Evolutionary conservation across 1,140 invertebrate species (phyloP).

Genomic region (Drosophila subpulchrella): DNA sequence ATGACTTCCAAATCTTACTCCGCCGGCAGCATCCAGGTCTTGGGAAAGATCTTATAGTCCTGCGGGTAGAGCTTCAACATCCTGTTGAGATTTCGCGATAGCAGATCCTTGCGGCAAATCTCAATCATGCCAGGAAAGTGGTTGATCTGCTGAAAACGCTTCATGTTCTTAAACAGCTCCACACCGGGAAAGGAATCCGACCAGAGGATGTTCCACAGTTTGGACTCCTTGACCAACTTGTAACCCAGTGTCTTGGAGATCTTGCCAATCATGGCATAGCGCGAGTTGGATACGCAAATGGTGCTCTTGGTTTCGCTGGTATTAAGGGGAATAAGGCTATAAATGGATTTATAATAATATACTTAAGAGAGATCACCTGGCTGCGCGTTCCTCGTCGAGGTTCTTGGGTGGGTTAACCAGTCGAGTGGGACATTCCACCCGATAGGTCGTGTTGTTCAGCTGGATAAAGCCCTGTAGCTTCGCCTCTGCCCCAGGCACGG

Average conservation of each 20-base stretch:
- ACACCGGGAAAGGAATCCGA: conserved; percentile 93
- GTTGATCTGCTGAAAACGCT: conserved; percentile 95
- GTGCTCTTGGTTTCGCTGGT: conserved; percentile 67
- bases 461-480: conserved; percentile 60
- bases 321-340: neutral
- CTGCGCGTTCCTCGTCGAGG: conserved; percentile 2
- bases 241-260: conserved; percentile 91
- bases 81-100: conserved; percentile 93
- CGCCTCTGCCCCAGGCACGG: conserved; percentile 8
- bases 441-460: conserved; percentile 68
- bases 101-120: conserved; percentile 94
- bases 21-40: conserved; percentile 96
- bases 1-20: conserved; percentile 87
- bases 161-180: conserved; percentile 94
- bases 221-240: conserved; percentile 91
- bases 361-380: conserved; percentile 26
- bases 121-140: conserved; percentile 97
- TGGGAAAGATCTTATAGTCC: conserved; percentile 96
- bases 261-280: conserved; percentile 90
- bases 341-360: neutral
- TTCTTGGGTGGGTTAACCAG: neutral
- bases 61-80: conserved; percentile 94
- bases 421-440: conserved; percentile 52
- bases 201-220: conserved; percentile 96
- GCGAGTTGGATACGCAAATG: conserved; percentile 90